These are phyloP conservation scores for Rhyacophila evoluta DNA, from an alignment of 2,888 invertebrate genomes.

Conservation along the genomic window DNA sequence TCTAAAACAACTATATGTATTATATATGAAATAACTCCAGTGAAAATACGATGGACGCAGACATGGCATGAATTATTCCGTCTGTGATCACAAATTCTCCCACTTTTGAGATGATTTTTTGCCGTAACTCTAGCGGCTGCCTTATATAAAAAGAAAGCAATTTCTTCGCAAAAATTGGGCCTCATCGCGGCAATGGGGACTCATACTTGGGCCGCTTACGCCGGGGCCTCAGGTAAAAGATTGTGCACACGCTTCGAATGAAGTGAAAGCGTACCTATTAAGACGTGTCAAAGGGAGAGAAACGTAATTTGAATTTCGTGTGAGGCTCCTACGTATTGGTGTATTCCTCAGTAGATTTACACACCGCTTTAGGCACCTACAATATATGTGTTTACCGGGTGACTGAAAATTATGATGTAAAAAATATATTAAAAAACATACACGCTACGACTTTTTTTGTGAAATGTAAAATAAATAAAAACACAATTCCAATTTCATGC, in stretches of 20 bases:
- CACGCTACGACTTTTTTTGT: too few relatives aligned
- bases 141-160: slow-evolving; percentile 22
- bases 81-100: slow-evolving; percentile 20
- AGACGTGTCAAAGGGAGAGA: slow-evolving; percentile 55
- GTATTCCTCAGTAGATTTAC: slow-evolving; percentile 32
- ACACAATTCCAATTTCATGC: too few relatives aligned
- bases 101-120: slow-evolving; percentile 25
- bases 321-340: slow-evolving; percentile 48
- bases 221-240: slow-evolving; percentile 34
- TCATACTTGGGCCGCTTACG: slow-evolving; percentile 12
- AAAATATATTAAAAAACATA: too few relatives aligned
- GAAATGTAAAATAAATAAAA: too few relatives aligned
- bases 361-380: slow-evolving; percentile 6
- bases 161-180: slow-evolving; percentile 8
- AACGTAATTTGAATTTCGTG: slow-evolving; percentile 55
- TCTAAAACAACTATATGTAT: too few relatives aligned
- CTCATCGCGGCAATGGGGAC: slow-evolving; percentile 26
- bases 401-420: background rate
- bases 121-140: background rate
- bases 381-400: background rate
- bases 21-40: background rate
- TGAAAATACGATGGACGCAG: slow-evolving; percentile 5
- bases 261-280: slow-evolving; percentile 52
- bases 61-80: slow-evolving; percentile 30
- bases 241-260: slow-evolving; percentile 45